Conservation (phyloP, 2,888 invertebrate genomes). For the Cylloceria caligata region DNA sequence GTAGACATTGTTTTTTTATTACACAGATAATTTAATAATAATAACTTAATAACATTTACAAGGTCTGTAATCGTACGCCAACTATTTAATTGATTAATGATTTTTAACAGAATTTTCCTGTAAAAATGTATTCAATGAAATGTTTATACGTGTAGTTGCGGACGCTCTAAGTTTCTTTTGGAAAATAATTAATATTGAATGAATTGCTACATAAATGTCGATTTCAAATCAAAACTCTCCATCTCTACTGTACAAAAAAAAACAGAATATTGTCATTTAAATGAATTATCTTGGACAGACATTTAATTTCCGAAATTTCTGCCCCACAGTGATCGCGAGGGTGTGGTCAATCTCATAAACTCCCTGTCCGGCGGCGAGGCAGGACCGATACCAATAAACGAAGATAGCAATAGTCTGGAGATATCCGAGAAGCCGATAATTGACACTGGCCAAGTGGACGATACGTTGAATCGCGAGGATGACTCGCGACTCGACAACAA, state of each 20-base stretch:
- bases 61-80: no score
- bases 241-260: background rate
- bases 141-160: no score
- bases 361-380: constrained; percentile 91
- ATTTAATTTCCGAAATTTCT: constrained; percentile 19
- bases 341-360: constrained; percentile 91
- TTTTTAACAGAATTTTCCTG: no score
- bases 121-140: no score
- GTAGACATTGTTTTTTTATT: no score
- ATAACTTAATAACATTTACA: no score
- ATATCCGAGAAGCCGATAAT: constrained; percentile 86
- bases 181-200: no score
- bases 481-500: constrained; percentile 67
- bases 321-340: constrained; percentile 89
- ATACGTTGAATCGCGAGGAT: constrained; percentile 75
- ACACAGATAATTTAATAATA: no score
- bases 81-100: no score
- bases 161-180: no score
- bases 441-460: constrained; percentile 86
- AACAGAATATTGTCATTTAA: background rate
- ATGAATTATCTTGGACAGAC: background rate
- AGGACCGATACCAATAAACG: constrained; percentile 87
- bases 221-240: background rate
- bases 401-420: constrained; percentile 88
- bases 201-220: no score